Evolutionary conservation across 2,888 invertebrate genomes (phyloP).

Genomic region (Agrochola litura): DNA sequence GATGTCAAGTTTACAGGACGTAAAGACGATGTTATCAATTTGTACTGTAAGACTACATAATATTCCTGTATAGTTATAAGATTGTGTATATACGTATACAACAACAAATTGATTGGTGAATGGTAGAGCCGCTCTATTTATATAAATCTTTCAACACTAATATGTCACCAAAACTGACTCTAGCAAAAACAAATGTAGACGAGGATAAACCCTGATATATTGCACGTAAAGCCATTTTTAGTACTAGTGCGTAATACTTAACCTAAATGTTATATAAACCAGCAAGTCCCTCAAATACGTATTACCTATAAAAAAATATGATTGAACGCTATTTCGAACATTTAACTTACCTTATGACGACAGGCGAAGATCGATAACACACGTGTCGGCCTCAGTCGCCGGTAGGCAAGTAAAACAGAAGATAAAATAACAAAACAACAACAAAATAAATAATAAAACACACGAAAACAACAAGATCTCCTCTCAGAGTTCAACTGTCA

Average conservation of each 20-base stretch:
- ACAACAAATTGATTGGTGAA: slow-evolving; percentile 11
- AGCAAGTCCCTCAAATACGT: slow-evolving; percentile 31
- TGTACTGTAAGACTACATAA: neutral
- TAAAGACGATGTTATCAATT: slow-evolving; percentile 5
- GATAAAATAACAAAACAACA: slow-evolving; percentile 68
- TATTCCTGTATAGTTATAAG: neutral
- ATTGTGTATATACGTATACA: neutral
- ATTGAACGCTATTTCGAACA: slow-evolving; percentile 42
- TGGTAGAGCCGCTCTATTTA: neutral
- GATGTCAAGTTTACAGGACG: no score
- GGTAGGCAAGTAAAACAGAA: slow-evolving; percentile 69
- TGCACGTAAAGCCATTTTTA: slow-evolving; percentile 13
- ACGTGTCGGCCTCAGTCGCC: slow-evolving; percentile 78
- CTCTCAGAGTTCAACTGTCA: slow-evolving; percentile 74
- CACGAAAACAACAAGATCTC: slow-evolving; percentile 66
- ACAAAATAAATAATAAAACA: slow-evolving; percentile 73
- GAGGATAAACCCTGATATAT: slow-evolving; percentile 37
- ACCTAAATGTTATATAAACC: slow-evolving; percentile 43
- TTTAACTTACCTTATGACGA: slow-evolving; percentile 75
- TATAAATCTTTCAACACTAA: slow-evolving; percentile 3
- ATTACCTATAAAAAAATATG: slow-evolving; percentile 47
- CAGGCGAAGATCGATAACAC: slow-evolving; percentile 79
- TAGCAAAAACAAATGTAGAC: slow-evolving; percentile 29
- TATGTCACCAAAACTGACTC: slow-evolving; percentile 12
- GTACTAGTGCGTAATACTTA: slow-evolving; percentile 19